These are phyloP conservation scores for Popillia japonica DNA, from an alignment of 1,140 invertebrate species.

Conservation along the genomic window DNA sequence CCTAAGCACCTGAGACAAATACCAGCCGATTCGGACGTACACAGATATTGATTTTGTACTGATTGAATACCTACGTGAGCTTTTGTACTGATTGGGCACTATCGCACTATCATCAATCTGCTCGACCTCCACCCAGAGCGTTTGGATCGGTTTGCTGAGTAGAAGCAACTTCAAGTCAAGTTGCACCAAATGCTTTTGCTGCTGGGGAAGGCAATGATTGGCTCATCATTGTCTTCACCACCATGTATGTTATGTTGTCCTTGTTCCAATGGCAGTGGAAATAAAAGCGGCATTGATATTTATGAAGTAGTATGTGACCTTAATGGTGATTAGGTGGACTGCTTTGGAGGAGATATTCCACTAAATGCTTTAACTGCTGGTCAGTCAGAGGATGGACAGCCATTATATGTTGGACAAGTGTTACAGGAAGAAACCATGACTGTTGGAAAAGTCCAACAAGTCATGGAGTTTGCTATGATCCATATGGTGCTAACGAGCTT, in stretches of 20 bases:
- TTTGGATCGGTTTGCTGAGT: constrained; percentile 68
- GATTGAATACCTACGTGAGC: constrained; percentile 76
- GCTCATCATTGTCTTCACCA: too few species aligned
- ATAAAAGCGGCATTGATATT: constrained; percentile 74
- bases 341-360: constrained; percentile 70
- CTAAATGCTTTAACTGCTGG: constrained; percentile 77
- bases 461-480: constrained; percentile 76
- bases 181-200: constrained; percentile 76
- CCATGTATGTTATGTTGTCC: constrained; percentile 77
- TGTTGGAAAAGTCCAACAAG: constrained; percentile 77
- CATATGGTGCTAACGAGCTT: constrained; percentile 74
- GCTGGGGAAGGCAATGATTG: constrained; percentile 79
- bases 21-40: constrained; percentile 74
- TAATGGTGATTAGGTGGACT: too few species aligned
- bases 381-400: constrained; percentile 77
- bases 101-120: constrained; percentile 74
- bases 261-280: constrained; percentile 82
- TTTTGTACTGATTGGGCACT: constrained; percentile 88
- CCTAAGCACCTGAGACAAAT: constrained; percentile 75
- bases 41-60: constrained; percentile 73
- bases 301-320: constrained; percentile 76
- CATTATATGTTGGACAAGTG: constrained; percentile 74
- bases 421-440: constrained; percentile 72
- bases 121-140: not conserved
- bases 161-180: constrained; percentile 67